A percentile compares a stretch with the other conserved stretches of the same genome.
phyloP scores from a whole-genome alignment of 2,888 invertebrate species.

The Agonum fuliginosum region DNA sequence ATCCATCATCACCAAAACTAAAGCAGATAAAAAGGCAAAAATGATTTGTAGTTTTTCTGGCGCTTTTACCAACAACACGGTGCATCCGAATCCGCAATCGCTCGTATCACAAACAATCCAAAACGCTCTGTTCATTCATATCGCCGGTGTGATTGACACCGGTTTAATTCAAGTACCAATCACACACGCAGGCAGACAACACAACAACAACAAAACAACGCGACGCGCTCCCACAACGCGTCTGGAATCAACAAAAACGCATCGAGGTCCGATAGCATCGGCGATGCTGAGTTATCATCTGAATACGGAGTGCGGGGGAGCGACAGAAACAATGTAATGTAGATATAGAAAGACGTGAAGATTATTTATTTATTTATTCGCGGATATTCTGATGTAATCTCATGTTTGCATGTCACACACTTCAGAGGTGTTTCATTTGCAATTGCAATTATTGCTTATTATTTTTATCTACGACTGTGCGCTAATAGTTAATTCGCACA shows the following conservation, averaged over 20 bases:
- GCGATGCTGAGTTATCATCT: slow-evolving; percentile 27
- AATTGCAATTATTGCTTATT: neutral
- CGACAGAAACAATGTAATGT: neutral
- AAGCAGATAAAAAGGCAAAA: neutral
- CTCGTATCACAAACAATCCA: slow-evolving; percentile 45
- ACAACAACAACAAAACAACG: slow-evolving; percentile 34
- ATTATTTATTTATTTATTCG: slow-evolving; percentile 37
- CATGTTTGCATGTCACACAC: neutral
- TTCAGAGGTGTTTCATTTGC: slow-evolving; percentile 4
- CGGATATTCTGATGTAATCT: slow-evolving; percentile 21
- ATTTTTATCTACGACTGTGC: too few relatives aligned
- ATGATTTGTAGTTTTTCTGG: slow-evolving; percentile 16
- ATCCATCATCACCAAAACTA: slow-evolving; percentile 6
- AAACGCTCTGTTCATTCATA: slow-evolving; percentile 49
- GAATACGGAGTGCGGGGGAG: slow-evolving; percentile 7
- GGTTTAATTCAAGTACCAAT: slow-evolving; percentile 59
- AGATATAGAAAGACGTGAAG: neutral
- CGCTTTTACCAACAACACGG: neutral
- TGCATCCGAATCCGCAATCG: slow-evolving; percentile 11
- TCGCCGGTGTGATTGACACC: slow-evolving; percentile 57
- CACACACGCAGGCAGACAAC: slow-evolving; percentile 51
- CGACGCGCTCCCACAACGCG: neutral
- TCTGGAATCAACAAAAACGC: slow-evolving; percentile 46
- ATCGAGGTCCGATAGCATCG: slow-evolving; percentile 32
- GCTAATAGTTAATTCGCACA: too few relatives aligned